Percentiles rank a stretch among this genome's conserved stretches.
Evolutionary conservation across 2,797 vertebrate genomes (phyloP).

Genomic region (Microctenopoma steveboyesi): DNA sequence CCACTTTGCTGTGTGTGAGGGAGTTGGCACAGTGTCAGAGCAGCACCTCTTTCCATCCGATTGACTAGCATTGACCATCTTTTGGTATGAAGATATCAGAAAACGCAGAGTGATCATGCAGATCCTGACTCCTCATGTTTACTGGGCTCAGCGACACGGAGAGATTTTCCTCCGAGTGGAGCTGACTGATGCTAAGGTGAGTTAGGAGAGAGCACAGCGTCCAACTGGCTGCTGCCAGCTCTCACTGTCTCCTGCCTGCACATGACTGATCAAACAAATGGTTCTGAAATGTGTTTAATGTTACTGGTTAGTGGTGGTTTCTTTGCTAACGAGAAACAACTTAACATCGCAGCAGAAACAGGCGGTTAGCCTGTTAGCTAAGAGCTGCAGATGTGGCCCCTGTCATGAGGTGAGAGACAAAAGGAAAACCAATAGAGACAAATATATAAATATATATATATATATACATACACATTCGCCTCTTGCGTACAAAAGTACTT

Average conservation of each 20-base stretch:
- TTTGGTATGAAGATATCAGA: slow-evolving; percentile 6
- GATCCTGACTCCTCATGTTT: slow-evolving; percentile 92
- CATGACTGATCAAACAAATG: neutral
- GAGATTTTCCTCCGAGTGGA: slow-evolving; percentile 94
- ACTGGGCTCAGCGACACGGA: slow-evolving; percentile 95
- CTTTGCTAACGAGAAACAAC: neutral
- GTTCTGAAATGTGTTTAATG: neutral
- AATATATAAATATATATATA: no score
- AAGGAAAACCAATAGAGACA: neutral
- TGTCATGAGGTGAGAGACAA: neutral
- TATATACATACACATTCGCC: no score
- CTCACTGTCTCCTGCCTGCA: neutral
- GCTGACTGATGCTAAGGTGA: slow-evolving; percentile 93
- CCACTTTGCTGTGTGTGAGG: neutral
- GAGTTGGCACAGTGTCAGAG: neutral
- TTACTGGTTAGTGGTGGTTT: neutral
- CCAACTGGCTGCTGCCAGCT: neutral
- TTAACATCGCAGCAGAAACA: neutral
- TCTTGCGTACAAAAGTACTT: no score
- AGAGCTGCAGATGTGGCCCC: neutral
- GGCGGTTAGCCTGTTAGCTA: slow-evolving; percentile 21
- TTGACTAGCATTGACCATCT: fast-evolving
- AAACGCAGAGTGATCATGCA: slow-evolving; percentile 51
- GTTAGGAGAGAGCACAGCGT: slow-evolving; percentile 23
- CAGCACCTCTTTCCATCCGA: neutral